These are phyloP conservation scores for Drosophila bipectinata DNA, from an alignment of 1,140 invertebrate genomes.

Conservation along the genomic window DNA sequence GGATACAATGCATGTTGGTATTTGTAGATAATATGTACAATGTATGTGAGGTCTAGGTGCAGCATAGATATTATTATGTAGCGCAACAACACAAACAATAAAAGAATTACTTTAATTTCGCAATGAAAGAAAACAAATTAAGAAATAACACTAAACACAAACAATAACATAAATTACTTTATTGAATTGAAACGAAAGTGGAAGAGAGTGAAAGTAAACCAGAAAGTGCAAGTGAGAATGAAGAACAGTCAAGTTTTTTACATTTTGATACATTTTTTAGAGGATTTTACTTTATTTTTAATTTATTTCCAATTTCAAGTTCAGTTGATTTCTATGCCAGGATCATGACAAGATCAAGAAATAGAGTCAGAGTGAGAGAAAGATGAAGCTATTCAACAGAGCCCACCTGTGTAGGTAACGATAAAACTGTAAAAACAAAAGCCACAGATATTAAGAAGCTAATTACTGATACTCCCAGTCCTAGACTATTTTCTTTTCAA, in stretches of 20 bases:
- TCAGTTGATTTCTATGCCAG: constrained; percentile 32
- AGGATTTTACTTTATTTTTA: constrained; percentile 56
- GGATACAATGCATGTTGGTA: constrained; percentile 44
- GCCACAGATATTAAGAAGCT: constrained; percentile 29
- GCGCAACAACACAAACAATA: constrained; percentile 75
- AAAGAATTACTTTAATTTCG: constrained; percentile 82
- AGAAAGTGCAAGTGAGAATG: constrained; percentile 23
- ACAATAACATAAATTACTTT: constrained; percentile 79
- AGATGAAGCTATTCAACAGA: constrained; percentile 51
- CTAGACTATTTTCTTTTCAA: constrained; percentile 23
- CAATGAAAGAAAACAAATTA: constrained; percentile 50
- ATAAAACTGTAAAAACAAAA: constrained; percentile 53
- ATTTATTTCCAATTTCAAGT: constrained; percentile 41
- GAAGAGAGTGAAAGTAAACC: neutral
- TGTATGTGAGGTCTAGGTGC: constrained; percentile 30
- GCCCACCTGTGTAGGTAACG: constrained; percentile 78
- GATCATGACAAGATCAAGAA: constrained; percentile 34
- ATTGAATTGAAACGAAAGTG: constrained; percentile 31
- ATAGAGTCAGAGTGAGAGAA: constrained; percentile 9
- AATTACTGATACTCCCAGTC: constrained; percentile 26
- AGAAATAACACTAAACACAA: constrained; percentile 48
- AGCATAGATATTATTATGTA: constrained; percentile 42
- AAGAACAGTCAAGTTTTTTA: constrained; percentile 53
- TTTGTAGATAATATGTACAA: constrained; percentile 44
- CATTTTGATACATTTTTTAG: constrained; percentile 79